Evolutionary conservation across 1,140 invertebrate genomes (phyloP), one percentile per base, ranked within the genome.

Genomic region (Mycetomoellerius zeteki): DNA sequence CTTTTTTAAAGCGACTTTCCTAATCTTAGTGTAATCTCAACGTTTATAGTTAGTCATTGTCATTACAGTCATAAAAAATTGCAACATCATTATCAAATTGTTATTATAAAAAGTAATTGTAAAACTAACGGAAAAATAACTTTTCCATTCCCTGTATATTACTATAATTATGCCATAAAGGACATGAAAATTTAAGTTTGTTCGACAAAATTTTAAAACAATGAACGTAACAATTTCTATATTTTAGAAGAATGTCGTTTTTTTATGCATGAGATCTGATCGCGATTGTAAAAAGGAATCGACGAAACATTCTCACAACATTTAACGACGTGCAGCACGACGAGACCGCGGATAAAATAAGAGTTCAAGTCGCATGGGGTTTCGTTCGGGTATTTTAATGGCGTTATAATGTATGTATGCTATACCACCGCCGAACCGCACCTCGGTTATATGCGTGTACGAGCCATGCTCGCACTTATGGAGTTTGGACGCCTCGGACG

Each of bases 381-480:
- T 93, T 88, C 78, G 88, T 87, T 89, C 89, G 90, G 89, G 90
- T 91, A 94, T 94, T 94, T 94, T 95, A 94, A 94, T 95, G 92
- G 93, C 92, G 93, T 94, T 94, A 94, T 94, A 95, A 95, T 95
- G 93, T 94, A 95, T 94, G 94, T 95, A 95, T 94, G 92, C 92
- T 94, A 94, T 94, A 93, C 92, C 92, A 92, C 88, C 88, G 92
- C 67, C 37, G 37, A 85, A 64, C 86, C 90, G 54, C 76, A 67
- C 60, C 82, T 56, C 78, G 86, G 56, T 78, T 90, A 89, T 89
- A 72, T 81, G n/a, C 64, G 21, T 64, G 69, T 87, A 78, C 62
- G 62, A 75, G 52, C 64, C 65, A 76, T 62, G 85, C 82, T 60
- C 69, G 71, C 54, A 71, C 78, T 84, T 80, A 84, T 43, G 60